A percentile compares a stretch with the other conserved stretches of the same genome.
Conservation (phyloP, 1,140 invertebrate species). For the Sarcophaga bullata region DNA sequence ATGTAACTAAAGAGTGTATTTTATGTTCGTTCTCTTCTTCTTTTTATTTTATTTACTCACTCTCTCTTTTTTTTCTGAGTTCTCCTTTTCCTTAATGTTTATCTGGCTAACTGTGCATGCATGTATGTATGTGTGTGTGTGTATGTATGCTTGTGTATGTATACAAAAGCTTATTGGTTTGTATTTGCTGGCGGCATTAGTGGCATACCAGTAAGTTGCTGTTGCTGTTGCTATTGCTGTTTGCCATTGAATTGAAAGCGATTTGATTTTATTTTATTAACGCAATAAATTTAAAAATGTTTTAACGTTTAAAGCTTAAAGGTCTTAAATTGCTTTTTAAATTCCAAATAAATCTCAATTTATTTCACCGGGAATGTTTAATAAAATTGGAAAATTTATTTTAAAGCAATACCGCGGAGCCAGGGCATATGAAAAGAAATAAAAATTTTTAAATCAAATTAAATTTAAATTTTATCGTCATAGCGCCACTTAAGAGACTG, state of each 20-base stretch:
- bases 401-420: no score
- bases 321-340: background rate
- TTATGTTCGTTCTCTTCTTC: background rate
- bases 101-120: no score
- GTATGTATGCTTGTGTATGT: background rate
- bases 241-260: no score
- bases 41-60: conserved; percentile 4
- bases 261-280: conserved; percentile 13
- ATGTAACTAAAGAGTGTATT: no score
- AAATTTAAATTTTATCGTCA: no score
- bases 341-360: no score
- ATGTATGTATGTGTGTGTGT: background rate
- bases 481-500: background rate
- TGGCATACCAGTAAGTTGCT: background rate
- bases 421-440: no score
- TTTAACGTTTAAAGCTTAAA: background rate
- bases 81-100: no score
- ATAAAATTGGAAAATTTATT: no score
- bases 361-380: no score
- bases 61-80: background rate
- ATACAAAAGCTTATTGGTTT: no score
- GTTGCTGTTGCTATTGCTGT: background rate
- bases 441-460: no score
- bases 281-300: conserved; percentile 15
- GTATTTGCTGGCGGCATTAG: background rate